phyloP scores from a whole-genome alignment of 2,113 vertebrate genomes.

The Larimichthys crocea region DNA sequence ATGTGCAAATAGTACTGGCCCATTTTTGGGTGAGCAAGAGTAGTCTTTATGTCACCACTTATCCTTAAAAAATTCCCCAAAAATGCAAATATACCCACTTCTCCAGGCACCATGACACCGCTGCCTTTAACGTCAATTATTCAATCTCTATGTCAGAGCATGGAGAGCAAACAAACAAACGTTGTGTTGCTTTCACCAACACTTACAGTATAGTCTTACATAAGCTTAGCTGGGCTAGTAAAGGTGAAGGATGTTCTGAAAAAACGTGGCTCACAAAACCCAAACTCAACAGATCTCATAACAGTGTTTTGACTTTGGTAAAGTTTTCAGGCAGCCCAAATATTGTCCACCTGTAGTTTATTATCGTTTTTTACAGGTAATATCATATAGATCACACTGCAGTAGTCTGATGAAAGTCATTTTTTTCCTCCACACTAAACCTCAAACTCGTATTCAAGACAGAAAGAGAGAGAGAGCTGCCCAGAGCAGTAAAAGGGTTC shows the following conservation, averaged over 20 bases:
- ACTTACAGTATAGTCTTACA: no score
- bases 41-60: no score
- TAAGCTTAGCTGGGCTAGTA: neutral
- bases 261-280: neutral
- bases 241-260: neutral
- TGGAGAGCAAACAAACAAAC: neutral
- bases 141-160: neutral
- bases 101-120: no score
- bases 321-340: neutral
- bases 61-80: no score
- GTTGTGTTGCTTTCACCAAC: neutral
- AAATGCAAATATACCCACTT: no score
- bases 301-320: neutral
- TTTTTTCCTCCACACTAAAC: neutral
- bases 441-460: neutral
- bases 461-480: neutral
- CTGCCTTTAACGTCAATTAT: no score
- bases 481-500: constrained; percentile 1
- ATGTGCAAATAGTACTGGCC: no score
- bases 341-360: neutral
- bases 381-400: no score
- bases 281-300: neutral
- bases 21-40: no score
- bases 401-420: neutral
- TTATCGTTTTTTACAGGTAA: no score